Conservation (phyloP, 2,797 vertebrate genomes). For the Borostomias antarcticus region DNA sequence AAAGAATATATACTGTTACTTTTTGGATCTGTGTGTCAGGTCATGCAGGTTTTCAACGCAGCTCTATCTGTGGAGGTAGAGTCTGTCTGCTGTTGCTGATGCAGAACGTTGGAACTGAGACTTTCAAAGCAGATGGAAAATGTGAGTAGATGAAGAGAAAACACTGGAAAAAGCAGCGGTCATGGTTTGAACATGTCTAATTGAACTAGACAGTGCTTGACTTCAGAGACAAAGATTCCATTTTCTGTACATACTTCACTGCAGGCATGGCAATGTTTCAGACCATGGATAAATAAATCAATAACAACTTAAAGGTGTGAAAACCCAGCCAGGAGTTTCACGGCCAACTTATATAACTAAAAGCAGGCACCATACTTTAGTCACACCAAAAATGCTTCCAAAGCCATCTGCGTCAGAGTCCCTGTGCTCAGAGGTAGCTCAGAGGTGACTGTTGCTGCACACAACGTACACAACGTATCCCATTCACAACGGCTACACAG, state of each 20-base stretch:
- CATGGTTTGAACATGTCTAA: constrained; percentile 70
- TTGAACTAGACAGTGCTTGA: constrained; percentile 66
- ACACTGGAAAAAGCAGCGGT: constrained; percentile 62
- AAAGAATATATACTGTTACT: too few species aligned
- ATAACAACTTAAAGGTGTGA: constrained; percentile 58
- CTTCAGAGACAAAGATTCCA: constrained; percentile 61
- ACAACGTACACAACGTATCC: constrained; percentile 16
- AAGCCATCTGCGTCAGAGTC: constrained; percentile 6
- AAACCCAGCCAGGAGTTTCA: constrained; percentile 34
- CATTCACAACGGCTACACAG: constrained; percentile 10
- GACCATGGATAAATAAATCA: constrained; percentile 61
- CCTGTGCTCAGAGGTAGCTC: constrained; percentile 3
- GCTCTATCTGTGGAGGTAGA: neutral
- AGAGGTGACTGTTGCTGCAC: constrained; percentile 3
- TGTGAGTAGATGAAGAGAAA: constrained; percentile 62
- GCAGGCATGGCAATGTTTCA: constrained; percentile 41
- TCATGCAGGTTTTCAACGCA: neutral
- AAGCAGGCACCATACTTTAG: constrained; percentile 42
- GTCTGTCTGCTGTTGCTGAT: neutral
- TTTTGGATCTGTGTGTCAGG: neutral
- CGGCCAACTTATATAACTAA: constrained; percentile 23
- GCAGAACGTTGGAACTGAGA: constrained; percentile 44
- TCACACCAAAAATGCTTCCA: constrained; percentile 18
- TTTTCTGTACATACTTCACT: constrained; percentile 60
- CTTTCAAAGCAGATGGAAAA: constrained; percentile 71